Conservation (phyloP, 2,888 invertebrate species). For the Pasiphila rectangulata region DNA sequence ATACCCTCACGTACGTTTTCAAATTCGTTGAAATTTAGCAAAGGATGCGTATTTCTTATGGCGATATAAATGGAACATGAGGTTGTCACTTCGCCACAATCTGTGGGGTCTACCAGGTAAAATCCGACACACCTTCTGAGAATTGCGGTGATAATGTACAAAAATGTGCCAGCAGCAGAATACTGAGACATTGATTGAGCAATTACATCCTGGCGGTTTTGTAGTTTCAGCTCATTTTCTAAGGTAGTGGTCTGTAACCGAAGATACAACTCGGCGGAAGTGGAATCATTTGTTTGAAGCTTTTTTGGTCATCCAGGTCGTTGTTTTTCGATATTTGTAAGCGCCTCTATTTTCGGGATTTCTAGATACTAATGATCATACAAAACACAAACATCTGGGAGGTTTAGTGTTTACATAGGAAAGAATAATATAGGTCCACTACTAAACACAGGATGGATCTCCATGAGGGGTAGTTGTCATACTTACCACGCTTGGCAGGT, state of each 20-base stretch:
- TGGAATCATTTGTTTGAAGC: neutral
- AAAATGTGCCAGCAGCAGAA: constrained; percentile 12
- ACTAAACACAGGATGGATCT: too few relatives aligned
- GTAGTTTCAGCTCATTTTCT: neutral
- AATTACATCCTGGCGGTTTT: neutral
- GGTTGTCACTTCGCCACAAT: constrained; percentile 13
- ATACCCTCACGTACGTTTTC: too few relatives aligned
- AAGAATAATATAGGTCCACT: too few relatives aligned
- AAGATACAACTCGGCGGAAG: constrained; percentile 1
- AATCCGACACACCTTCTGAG: constrained; percentile 30
- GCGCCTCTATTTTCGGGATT: too few relatives aligned
- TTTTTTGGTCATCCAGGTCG: too few relatives aligned
- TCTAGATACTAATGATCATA: too few relatives aligned
- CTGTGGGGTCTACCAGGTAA: constrained; percentile 36
- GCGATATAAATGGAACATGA: neutral
- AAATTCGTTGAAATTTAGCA: too few relatives aligned
- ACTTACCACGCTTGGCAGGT: too few relatives aligned
- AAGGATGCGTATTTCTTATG: constrained; percentile 1
- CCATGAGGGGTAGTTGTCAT: too few relatives aligned
- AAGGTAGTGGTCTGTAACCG: neutral
- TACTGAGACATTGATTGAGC: constrained; percentile 12
- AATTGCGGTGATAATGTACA: constrained; percentile 27
- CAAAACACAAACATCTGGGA: too few relatives aligned
- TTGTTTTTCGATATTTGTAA: too few relatives aligned
- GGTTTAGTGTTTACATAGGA: too few relatives aligned